Percentiles rank a stretch among this genome's conserved stretches.
phyloP scores from a whole-genome alignment of 2,113 vertebrate genomes.

The Mesocricetus auratus region DNA sequence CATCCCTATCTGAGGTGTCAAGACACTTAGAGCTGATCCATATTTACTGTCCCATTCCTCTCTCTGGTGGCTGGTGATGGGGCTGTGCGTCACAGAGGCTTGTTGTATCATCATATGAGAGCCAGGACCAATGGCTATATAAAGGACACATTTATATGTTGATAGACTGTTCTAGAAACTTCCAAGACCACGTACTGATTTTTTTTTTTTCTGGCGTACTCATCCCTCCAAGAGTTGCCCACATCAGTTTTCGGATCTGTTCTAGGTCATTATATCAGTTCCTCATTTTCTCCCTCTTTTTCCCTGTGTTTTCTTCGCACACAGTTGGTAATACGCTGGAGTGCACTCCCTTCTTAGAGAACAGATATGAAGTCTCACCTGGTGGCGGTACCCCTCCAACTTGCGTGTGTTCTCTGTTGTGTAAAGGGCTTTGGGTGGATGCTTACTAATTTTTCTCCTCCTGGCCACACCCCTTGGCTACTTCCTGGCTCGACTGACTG shows the following conservation, averaged over 20 bases:
- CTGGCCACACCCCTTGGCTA: not conserved
- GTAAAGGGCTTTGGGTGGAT: not conserved
- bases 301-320: not conserved
- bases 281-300: not conserved
- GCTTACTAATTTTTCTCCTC: not conserved
- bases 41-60: not conserved
- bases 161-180: slow-evolving; percentile 24
- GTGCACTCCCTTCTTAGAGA: not conserved
- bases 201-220: not conserved
- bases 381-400: not conserved
- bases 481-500: not conserved
- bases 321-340: not conserved
- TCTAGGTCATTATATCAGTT: not conserved
- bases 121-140: not conserved
- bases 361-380: not conserved
- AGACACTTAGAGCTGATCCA: not conserved
- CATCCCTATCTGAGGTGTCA: not conserved
- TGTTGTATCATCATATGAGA: not conserved
- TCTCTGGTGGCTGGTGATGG: not conserved
- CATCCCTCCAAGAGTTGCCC: not conserved
- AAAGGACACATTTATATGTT: not conserved
- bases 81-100: not conserved
- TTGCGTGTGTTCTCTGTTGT: not conserved
- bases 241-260: not conserved
- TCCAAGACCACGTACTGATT: not conserved